Percentiles rank a stretch among this genome's conserved stretches.
Conservation (phyloP, 2,797 vertebrate species). For the Cyclopterus lumpus region DNA sequence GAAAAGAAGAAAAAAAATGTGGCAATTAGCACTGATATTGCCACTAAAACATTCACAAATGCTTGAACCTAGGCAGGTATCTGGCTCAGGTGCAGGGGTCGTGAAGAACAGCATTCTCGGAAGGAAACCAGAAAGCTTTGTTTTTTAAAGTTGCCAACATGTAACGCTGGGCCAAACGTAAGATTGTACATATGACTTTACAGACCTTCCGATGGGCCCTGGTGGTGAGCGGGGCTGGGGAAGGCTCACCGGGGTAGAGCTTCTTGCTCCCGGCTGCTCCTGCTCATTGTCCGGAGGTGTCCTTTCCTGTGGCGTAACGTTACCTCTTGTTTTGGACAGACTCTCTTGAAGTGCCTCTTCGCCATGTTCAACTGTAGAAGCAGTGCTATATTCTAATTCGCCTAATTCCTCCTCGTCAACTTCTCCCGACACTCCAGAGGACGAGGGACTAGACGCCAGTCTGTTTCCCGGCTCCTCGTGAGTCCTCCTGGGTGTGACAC, state of each 20-base stretch:
- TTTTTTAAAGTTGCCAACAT: background rate
- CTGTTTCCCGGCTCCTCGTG: slow-evolving; percentile 53
- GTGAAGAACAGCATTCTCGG: background rate
- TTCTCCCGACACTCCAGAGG: slow-evolving; percentile 73
- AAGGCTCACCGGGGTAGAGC: slow-evolving; percentile 65
- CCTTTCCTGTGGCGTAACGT: slow-evolving; percentile 67
- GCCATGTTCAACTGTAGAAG: slow-evolving; percentile 59
- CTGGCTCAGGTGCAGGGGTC: background rate
- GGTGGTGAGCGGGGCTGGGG: slow-evolving; percentile 55
- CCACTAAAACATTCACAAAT: background rate
- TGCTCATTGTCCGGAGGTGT: slow-evolving; percentile 69
- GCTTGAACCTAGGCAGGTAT: background rate
- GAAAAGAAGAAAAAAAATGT: background rate
- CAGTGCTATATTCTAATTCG: slow-evolving; percentile 49
- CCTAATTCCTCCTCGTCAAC: slow-evolving; percentile 63
- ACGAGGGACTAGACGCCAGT: slow-evolving; percentile 63
- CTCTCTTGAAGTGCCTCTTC: slow-evolving; percentile 56
- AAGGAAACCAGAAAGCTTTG: background rate
- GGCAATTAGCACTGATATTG: too few relatives aligned
- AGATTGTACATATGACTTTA: background rate
- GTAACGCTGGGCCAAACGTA: background rate
- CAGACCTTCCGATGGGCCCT: slow-evolving; percentile 79
- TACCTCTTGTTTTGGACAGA: slow-evolving; percentile 63
- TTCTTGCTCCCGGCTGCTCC: slow-evolving; percentile 49
- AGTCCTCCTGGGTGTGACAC: slow-evolving; percentile 79